phyloP scores from a whole-genome alignment of 2,888 invertebrate species.

The Salpingus planirostris region DNA sequence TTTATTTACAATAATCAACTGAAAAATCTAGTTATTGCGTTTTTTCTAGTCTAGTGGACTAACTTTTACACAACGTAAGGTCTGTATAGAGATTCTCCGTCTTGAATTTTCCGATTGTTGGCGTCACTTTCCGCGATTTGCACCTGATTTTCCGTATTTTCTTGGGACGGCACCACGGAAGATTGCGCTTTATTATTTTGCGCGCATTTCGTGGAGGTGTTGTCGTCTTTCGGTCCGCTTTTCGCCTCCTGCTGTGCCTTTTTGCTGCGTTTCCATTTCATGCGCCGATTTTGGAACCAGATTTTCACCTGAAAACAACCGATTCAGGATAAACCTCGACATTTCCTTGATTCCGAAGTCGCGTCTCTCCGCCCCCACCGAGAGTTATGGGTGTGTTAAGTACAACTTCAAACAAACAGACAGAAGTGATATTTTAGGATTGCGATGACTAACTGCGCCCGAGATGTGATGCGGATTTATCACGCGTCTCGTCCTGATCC shows the following conservation, averaged over 20 bases:
- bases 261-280: slow-evolving; percentile 98
- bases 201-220: slow-evolving; percentile 10
- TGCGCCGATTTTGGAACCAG: slow-evolving; percentile 97
- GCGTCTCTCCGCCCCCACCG: slow-evolving; percentile 26
- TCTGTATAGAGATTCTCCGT: slow-evolving; percentile 42
- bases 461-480: slow-evolving; percentile 39
- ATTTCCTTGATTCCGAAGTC: slow-evolving; percentile 12
- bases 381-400: slow-evolving; percentile 31
- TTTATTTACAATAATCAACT: too few species aligned
- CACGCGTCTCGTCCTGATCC: slow-evolving; percentile 27
- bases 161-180: slow-evolving; percentile 4
- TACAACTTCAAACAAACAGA: slow-evolving; percentile 38
- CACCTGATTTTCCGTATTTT: slow-evolving; percentile 3
- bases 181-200: slow-evolving; percentile 1
- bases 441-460: slow-evolving; percentile 37
- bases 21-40: too few species aligned
- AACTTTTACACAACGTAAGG: slow-evolving; percentile 43
- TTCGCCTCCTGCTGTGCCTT: slow-evolving; percentile 88
- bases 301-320: slow-evolving; percentile 75
- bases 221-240: slow-evolving; percentile 31
- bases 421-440: slow-evolving; percentile 42
- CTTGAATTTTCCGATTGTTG: slow-evolving; percentile 30
- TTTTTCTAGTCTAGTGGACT: too few species aligned
- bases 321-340: slow-evolving; percentile 1
- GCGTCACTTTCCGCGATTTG: slow-evolving; percentile 17